A percentile compares a stretch with the other conserved stretches of the same genome.
Conservation (phyloP, 2,113 vertebrate species). For the Atlantisia rogersi region DNA sequence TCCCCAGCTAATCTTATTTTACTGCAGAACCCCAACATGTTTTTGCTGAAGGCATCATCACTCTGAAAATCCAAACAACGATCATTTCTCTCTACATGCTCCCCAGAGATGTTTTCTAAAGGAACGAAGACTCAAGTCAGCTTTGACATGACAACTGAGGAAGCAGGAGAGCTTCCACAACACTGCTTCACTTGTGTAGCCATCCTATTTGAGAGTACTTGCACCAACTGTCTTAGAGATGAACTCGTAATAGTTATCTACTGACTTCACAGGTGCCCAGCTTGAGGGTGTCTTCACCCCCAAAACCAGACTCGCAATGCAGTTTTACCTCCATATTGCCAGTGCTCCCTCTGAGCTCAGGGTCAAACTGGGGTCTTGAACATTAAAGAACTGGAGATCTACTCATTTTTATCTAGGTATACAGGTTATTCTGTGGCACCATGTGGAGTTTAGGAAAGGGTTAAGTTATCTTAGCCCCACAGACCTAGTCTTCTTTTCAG, state of each 20-base stretch:
- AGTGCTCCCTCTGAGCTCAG: background rate
- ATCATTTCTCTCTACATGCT: background rate
- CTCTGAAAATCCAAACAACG: background rate
- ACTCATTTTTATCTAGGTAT: background rate
- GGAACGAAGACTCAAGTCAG: background rate
- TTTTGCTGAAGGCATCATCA: background rate
- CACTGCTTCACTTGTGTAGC: background rate
- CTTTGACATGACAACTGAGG: background rate
- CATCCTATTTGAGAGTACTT: background rate
- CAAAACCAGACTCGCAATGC: background rate
- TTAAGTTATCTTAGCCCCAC: background rate
- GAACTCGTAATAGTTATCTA: background rate
- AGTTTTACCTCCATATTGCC: background rate
- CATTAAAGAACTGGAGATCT: background rate
- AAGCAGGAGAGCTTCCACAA: background rate
- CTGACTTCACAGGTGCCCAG: fast-evolving
- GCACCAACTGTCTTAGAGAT: background rate
- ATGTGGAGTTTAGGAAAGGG: background rate
- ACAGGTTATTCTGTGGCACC: background rate
- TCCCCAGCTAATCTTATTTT: background rate
- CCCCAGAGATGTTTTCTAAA: background rate
- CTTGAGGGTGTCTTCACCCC: background rate
- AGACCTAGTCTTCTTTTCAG: background rate
- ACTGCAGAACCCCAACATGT: background rate
- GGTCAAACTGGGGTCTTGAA: background rate